A percentile compares a stretch with the other conserved stretches of the same genome.
Conservation (phyloP, 2,888 invertebrate genomes). For the Meandrusa payeni region DNA sequence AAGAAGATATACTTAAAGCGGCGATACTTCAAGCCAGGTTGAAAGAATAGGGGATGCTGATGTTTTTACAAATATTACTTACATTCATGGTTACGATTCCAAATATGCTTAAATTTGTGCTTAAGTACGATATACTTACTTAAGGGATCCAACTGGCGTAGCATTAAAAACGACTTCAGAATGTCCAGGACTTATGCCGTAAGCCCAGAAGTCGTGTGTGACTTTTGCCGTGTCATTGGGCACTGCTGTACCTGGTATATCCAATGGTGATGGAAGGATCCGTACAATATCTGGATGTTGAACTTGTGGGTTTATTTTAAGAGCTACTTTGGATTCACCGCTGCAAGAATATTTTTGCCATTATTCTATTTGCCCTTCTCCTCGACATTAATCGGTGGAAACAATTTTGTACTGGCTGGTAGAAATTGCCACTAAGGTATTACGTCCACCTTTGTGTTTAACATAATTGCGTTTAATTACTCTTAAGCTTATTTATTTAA, state of each 20-base stretch:
- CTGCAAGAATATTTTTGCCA: constrained; percentile 50
- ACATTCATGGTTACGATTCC: too few relatives aligned
- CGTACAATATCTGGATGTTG: constrained; percentile 84
- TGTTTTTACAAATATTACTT: too few relatives aligned
- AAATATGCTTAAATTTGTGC: not conserved
- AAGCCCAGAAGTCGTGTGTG: constrained; percentile 74
- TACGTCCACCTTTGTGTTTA: too few relatives aligned
- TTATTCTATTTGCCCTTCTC: too few relatives aligned
- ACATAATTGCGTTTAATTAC: too few relatives aligned
- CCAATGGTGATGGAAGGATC: constrained; percentile 71
- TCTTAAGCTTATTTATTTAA: too few relatives aligned
- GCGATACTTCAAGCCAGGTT: too few relatives aligned
- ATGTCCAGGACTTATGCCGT: constrained; percentile 84
- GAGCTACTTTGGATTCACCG: constrained; percentile 61
- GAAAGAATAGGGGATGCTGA: too few relatives aligned
- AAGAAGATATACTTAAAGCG: too few relatives aligned
- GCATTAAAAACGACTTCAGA: constrained; percentile 83
- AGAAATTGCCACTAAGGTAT: too few relatives aligned
- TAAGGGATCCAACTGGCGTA: constrained; percentile 68
- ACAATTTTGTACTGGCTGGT: too few relatives aligned
- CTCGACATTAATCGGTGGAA: too few relatives aligned
- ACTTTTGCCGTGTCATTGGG: constrained; percentile 54
- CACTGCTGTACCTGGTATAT: constrained; percentile 52
- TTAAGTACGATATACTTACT: constrained; percentile 76
- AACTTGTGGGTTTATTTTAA: constrained; percentile 76